phyloP scores from a whole-genome alignment of 2,113 vertebrate genomes.

The Xenopus tropicalis region UCB_Xtro_10.0 CM004448.2:111967001-111967500 shows the following conservation, averaged over 20 bases:
- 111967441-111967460: neutral
- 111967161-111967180: slow-evolving; percentile 94
- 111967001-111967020: slow-evolving; percentile 96
- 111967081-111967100: slow-evolving; percentile 98
- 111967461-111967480: neutral
- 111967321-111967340: slow-evolving; percentile 33
- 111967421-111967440: neutral
- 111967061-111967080: slow-evolving; percentile 96
- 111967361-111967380: neutral
- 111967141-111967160: slow-evolving; percentile 94
- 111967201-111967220: slow-evolving; percentile 93
- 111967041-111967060: slow-evolving; percentile 93
- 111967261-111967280: slow-evolving; percentile 95
- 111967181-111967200: slow-evolving; percentile 94
- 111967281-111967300: slow-evolving; percentile 96
- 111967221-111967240: slow-evolving; percentile 98
- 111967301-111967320: slow-evolving; percentile 84
- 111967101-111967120: slow-evolving; percentile 98
- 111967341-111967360: neutral
- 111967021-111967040: slow-evolving; percentile 95
- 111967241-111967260: slow-evolving; percentile 91
- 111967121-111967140: slow-evolving; percentile 94
- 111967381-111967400: neutral
- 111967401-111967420: neutral
- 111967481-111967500: neutral